A percentile compares a stretch with the other conserved stretches of the same genome.
Evolutionary conservation across 1,140 invertebrate species (phyloP).

Genomic region (Geopemphigus sp.): DNA sequence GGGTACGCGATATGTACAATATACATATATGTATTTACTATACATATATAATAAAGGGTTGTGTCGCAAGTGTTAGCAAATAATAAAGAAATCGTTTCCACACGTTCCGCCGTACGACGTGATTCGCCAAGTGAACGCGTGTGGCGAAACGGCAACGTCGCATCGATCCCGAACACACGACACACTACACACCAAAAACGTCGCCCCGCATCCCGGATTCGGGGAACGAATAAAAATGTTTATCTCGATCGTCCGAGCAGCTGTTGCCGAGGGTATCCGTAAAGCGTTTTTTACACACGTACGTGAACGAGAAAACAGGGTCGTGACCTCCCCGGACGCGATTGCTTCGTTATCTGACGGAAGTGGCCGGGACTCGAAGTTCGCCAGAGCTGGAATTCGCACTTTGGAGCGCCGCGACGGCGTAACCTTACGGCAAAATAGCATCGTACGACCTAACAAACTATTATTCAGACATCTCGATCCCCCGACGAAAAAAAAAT

Average conservation of each 20-base stretch:
- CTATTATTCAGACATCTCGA: no score
- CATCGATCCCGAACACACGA: not conserved
- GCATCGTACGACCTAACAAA: no score
- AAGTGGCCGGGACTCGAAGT: not conserved
- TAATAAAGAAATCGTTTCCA: not conserved
- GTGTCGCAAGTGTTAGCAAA: not conserved
- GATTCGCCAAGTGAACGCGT: not conserved
- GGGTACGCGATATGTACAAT: no score
- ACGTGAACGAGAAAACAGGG: conserved; percentile 12
- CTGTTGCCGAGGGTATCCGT: conserved; percentile 9
- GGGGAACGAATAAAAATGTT: not conserved
- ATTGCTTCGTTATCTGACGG: conserved; percentile 12
- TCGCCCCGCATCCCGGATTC: not conserved
- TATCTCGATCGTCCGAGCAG: conserved; percentile 22
- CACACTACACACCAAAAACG: not conserved
- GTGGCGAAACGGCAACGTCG: conserved; percentile 33
- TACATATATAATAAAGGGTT: not conserved
- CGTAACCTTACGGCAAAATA: not conserved
- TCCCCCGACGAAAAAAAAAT: no score
- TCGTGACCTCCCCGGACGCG: conserved; percentile 16
- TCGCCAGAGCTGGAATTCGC: not conserved
- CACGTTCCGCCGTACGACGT: not conserved
- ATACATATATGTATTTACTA: no score
- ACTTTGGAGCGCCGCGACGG: not conserved
- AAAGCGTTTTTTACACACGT: not conserved